Evolutionary conservation across 2,113 vertebrate genomes (phyloP).

Genomic region (Natator depressus): DNA sequence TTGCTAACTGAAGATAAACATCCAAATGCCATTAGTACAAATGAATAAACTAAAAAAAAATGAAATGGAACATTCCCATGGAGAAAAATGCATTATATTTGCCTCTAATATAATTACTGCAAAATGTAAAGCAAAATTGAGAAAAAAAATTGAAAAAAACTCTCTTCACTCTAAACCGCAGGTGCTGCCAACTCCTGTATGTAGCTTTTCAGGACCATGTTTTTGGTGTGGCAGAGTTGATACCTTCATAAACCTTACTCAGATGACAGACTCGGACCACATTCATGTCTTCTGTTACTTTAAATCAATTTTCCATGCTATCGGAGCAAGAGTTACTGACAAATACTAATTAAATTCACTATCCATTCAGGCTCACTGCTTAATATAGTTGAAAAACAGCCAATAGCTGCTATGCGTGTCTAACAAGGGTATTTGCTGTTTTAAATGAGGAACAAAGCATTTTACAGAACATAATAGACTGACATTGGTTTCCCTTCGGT

Average conservation of each 20-base stretch:
- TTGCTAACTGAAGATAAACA: background rate
- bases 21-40: background rate
- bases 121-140: background rate
- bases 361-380: background rate
- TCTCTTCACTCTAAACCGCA: background rate
- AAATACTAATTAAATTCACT: background rate
- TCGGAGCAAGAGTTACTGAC: background rate
- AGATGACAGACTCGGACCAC: background rate
- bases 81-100: background rate
- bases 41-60: background rate
- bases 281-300: background rate
- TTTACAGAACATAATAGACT: background rate
- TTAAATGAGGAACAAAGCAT: background rate
- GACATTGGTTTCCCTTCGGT: background rate
- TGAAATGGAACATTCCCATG: fast-evolving
- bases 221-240: background rate
- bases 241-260: background rate
- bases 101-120: background rate
- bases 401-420: fast-evolving
- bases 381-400: background rate
- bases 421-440: background rate
- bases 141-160: background rate
- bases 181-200: background rate
- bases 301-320: background rate
- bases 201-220: background rate